These are phyloP conservation scores for Galaxea fascicularis DNA, from an alignment of 92 coral and sea anemone genomes.

Conservation along the genomic window DNA sequence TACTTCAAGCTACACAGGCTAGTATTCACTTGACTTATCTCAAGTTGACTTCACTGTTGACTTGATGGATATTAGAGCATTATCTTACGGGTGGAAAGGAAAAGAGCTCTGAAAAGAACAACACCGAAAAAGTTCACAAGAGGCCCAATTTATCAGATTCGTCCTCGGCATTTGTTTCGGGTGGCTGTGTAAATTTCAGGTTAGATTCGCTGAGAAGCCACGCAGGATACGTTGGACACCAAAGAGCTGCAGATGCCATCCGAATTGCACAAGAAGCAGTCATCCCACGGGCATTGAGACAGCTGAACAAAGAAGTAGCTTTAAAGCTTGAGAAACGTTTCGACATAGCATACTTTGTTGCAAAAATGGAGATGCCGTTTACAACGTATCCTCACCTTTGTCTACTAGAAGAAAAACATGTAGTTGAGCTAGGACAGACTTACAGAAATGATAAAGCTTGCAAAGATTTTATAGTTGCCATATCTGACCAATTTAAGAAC, in stretches of 20 bases:
- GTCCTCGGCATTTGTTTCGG: constrained; percentile 30
- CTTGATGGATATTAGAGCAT: background rate
- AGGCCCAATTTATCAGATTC: constrained; percentile 22
- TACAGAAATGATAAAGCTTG: constrained; percentile 48
- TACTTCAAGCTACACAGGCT: too few species aligned
- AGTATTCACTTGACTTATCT: too few species aligned
- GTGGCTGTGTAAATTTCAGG: constrained; percentile 35
- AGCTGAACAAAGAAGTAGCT: constrained; percentile 25
- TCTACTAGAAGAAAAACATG: constrained; percentile 26
- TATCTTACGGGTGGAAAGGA: too few species aligned
- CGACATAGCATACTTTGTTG: too few species aligned
- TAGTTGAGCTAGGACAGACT: constrained; percentile 33
- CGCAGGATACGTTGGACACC: constrained; percentile 44
- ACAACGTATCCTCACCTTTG: constrained; percentile 34
- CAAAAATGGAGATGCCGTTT: constrained; percentile 48
- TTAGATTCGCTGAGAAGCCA: constrained; percentile 46
- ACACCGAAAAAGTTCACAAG: too few species aligned
- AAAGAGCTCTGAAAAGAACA: too few species aligned
- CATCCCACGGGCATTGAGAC: constrained; percentile 23
- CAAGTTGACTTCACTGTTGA: too few species aligned
- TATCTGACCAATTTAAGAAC: constrained; percentile 13
- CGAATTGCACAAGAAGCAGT: constrained; percentile 30
- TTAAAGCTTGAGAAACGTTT: constrained; percentile 20
- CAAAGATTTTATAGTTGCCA: constrained; percentile 18
- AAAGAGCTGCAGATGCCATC: constrained; percentile 34